phyloP scores from a whole-genome alignment of 2,888 invertebrate genomes.

The Camponotus fellah region DNA sequence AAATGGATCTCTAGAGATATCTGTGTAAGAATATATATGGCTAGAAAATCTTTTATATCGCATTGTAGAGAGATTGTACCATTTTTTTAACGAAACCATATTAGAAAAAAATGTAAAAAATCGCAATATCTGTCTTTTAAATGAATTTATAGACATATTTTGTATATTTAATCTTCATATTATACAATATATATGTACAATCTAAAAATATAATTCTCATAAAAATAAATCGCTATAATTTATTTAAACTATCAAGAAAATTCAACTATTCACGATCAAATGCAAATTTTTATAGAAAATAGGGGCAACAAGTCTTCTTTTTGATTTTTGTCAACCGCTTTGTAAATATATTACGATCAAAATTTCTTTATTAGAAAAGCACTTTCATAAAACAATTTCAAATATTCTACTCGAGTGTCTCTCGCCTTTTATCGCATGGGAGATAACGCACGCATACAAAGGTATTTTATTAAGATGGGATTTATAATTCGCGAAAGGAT shows the following conservation, averaged over 20 bases:
- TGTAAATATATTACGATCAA: background rate
- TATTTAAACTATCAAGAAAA: background rate
- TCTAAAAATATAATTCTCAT: background rate
- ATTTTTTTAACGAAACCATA: background rate
- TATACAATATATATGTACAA: background rate
- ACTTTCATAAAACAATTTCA: constrained; percentile 17
- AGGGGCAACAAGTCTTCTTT: background rate
- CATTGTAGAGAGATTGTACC: constrained; percentile 2
- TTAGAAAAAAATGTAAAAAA: constrained; percentile 1
- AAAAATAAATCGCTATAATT: background rate
- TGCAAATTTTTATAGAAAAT: background rate
- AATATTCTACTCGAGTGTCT: constrained; percentile 30
- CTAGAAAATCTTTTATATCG: constrained; percentile 5
- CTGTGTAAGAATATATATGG: constrained; percentile 26
- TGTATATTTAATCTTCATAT: background rate
- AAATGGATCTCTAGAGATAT: constrained; percentile 35
- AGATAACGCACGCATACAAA: constrained; percentile 37
- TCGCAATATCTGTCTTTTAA: background rate
- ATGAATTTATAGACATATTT: background rate
- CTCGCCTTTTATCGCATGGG: constrained; percentile 7
- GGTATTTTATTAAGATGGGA: constrained; percentile 64
- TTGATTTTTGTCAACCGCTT: background rate
- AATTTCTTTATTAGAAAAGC: constrained; percentile 8
- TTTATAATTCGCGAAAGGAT: constrained; percentile 78
- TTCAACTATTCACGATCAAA: background rate